Percentiles rank a stretch among this genome's conserved stretches.
These are phyloP conservation scores for Trachelus troglodyta DNA, from an alignment of 2,888 invertebrate species.

Conservation along the genomic window DNA sequence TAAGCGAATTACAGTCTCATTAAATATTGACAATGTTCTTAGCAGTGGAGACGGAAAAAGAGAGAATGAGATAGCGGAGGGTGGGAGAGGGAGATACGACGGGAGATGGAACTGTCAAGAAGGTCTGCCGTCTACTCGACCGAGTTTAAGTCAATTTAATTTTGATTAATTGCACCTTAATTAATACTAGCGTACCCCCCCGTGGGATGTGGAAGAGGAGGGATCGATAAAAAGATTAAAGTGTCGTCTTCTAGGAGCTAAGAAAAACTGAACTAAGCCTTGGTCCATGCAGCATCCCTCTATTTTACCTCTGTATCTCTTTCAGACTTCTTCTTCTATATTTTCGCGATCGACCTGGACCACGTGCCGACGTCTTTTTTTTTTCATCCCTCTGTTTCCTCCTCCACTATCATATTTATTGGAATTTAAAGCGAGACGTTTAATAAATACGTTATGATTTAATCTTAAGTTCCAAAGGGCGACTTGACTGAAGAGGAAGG, in stretches of 20 bases:
- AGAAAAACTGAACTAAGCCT: not conserved
- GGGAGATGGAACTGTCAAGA: slow-evolving; percentile 35
- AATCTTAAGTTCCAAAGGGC: slow-evolving; percentile 30
- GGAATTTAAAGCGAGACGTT: slow-evolving; percentile 41
- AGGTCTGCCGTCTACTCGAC: slow-evolving; percentile 30
- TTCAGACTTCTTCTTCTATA: not conserved
- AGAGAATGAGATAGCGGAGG: slow-evolving; percentile 10
- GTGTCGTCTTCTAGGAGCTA: not conserved
- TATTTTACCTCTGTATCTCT: not conserved
- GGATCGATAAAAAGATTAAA: slow-evolving; percentile 18
- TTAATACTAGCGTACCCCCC: slow-evolving; percentile 46
- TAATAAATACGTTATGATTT: slow-evolving; percentile 52
- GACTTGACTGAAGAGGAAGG: slow-evolving; percentile 13
- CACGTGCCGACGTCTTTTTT: not conserved
- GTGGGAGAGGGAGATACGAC: slow-evolving; percentile 17
- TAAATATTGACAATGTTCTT: slow-evolving; percentile 53
- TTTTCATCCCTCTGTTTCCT: not conserved
- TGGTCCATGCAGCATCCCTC: not conserved
- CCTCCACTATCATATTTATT: slow-evolving; percentile 37
- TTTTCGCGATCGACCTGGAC: not conserved
- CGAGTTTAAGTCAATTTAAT: slow-evolving; percentile 47
- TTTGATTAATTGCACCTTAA: slow-evolving; percentile 51
- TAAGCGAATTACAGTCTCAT: slow-evolving; percentile 41
- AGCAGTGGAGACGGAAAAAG: slow-evolving; percentile 18
- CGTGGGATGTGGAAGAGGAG: slow-evolving; percentile 15